Evolutionary conservation across 2,797 vertebrate species (phyloP).

Genomic region (Peromyscus eremicus): DNA sequence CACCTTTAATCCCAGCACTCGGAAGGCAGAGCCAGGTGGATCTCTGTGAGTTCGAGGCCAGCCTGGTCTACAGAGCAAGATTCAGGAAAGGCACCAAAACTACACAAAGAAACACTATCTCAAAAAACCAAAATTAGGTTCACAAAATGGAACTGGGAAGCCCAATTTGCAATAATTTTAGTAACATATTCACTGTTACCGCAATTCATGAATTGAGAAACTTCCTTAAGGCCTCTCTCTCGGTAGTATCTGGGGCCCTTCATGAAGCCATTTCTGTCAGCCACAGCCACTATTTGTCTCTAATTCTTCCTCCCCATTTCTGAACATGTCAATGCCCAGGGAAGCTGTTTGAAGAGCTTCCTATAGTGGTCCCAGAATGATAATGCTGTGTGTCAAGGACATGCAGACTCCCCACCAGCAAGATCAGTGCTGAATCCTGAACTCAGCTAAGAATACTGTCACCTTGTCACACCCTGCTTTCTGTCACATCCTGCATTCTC

Average conservation of each 20-base stretch:
- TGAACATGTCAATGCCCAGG: background rate
- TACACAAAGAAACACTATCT: no score
- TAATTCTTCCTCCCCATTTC: background rate
- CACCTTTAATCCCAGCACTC: no score
- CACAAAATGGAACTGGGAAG: constrained; percentile 7
- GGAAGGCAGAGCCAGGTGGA: no score
- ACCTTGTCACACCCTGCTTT: background rate
- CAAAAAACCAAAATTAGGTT: constrained; percentile 24
- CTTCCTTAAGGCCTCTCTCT: background rate
- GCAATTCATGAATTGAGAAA: background rate
- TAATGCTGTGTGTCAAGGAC: background rate
- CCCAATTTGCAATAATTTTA: background rate
- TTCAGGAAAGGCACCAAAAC: no score
- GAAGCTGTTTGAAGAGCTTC: background rate
- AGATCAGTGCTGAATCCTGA: background rate
- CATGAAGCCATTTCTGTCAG: background rate
- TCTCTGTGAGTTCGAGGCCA: no score
- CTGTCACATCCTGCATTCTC: background rate
- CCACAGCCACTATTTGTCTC: background rate
- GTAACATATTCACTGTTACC: background rate
- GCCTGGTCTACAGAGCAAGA: no score
- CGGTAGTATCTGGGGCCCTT: background rate
- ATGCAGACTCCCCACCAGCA: background rate
- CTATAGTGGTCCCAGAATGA: background rate
- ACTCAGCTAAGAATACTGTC: background rate